Conservation (phyloP, 2,113 vertebrate species). For the Nestor notabilis region DNA sequence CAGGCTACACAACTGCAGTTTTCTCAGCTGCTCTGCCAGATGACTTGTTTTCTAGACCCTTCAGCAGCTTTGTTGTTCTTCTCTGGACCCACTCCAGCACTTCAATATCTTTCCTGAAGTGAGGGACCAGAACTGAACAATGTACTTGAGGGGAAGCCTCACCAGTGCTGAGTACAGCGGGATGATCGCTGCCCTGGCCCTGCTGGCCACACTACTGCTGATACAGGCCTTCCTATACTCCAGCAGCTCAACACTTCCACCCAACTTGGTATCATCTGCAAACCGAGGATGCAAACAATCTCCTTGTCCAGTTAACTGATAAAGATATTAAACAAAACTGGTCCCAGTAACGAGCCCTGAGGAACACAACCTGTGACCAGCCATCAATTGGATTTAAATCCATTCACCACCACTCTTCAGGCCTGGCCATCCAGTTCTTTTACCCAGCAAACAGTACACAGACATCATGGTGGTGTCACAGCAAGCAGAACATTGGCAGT, state of each 20-base stretch:
- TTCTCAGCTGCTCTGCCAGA: neutral
- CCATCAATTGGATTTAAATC: neutral
- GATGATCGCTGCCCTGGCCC: accelerated
- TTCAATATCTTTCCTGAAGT: neutral
- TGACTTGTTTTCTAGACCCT: neutral
- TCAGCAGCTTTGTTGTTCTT: neutral
- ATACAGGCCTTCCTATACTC: neutral
- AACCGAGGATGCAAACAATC: neutral
- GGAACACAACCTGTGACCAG: neutral
- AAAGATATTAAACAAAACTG: neutral
- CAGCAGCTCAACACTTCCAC: neutral
- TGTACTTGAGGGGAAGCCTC: accelerated
- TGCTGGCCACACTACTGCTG: neutral
- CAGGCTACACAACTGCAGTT: neutral
- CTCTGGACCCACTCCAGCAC: neutral
- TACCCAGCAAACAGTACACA: neutral
- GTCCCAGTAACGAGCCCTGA: neutral
- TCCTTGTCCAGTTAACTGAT: neutral
- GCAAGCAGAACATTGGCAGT: neutral
- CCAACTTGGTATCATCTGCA: neutral
- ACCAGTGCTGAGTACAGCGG: neutral
- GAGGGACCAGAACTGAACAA: neutral
- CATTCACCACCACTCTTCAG: neutral
- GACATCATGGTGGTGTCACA: neutral
- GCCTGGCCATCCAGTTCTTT: neutral